Conservation (phyloP, 1,140 invertebrate species). For the Diorhabda carinulata region DNA sequence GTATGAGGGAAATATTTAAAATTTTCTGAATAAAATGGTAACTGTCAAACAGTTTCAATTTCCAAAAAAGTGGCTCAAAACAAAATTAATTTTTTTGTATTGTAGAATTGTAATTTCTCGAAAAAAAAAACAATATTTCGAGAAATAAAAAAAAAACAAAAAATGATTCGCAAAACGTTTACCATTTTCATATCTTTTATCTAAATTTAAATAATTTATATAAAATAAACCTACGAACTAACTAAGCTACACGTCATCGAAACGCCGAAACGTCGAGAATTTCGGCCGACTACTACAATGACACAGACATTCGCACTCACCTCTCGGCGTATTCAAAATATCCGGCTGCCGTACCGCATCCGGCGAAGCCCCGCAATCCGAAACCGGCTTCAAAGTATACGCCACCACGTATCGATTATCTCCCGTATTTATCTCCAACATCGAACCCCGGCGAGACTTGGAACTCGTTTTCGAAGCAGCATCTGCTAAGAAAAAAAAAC, state of each 20-base stretch:
- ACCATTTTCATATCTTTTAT: no score
- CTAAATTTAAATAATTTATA: no score
- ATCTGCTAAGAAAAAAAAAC: slow-evolving; percentile 21
- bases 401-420: slow-evolving; percentile 58
- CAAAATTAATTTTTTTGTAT: no score
- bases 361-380: slow-evolving; percentile 32
- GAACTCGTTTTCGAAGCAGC: slow-evolving; percentile 40
- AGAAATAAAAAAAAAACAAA: no score
- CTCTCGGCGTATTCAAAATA: slow-evolving; percentile 47
- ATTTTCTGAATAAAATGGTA: no score
- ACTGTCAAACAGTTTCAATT: no score
- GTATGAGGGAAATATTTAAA: no score
- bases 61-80: no score
- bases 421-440: slow-evolving; percentile 58
- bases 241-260: slow-evolving; percentile 28
- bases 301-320: slow-evolving; percentile 38
- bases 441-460: slow-evolving; percentile 42
- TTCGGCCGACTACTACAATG: slow-evolving; percentile 22
- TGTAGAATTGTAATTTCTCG: no score
- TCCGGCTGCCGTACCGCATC: slow-evolving; percentile 44
- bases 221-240: no score
- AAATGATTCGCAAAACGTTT: no score
- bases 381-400: slow-evolving; percentile 54
- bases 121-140: no score
- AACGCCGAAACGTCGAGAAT: slow-evolving; percentile 34